phyloP scores from a whole-genome alignment of 2,113 vertebrate species.

The Probosciger aterrimus region DNA sequence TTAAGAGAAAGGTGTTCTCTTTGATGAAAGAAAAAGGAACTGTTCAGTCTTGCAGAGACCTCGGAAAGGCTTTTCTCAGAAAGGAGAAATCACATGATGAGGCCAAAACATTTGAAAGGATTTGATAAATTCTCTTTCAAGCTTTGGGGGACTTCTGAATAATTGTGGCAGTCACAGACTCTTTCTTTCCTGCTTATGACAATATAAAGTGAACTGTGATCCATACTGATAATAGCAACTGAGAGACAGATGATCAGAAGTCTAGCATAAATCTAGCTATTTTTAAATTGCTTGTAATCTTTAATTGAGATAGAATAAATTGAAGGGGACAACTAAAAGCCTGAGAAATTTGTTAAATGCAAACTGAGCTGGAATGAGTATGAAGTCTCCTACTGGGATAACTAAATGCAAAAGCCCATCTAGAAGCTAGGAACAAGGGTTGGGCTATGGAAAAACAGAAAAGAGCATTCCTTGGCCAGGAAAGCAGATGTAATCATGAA shows the following conservation, averaged over 20 bases:
- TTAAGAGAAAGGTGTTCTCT: not conserved
- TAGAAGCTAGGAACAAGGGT: not conserved
- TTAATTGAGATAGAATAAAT: not conserved
- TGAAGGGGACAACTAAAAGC: not conserved
- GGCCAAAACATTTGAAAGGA: not conserved
- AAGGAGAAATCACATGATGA: not conserved
- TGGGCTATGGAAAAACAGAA: constrained; percentile 38
- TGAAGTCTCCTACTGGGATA: not conserved
- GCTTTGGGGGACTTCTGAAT: not conserved
- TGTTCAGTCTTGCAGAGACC: not conserved
- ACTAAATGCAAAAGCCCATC: not conserved
- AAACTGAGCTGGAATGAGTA: not conserved
- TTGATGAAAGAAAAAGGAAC: not conserved
- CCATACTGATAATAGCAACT: not conserved
- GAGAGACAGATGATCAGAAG: not conserved
- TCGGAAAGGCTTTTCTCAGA: not conserved
- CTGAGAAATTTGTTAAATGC: not conserved
- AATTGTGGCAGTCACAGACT: not conserved
- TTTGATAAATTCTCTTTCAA: not conserved
- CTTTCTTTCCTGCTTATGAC: not conserved
- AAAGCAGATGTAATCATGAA: constrained; percentile 27
- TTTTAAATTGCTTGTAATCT: not conserved
- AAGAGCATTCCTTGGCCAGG: constrained; percentile 11
- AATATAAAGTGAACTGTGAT: not conserved
- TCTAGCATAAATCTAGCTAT: not conserved